Evolutionary conservation across 1,140 invertebrate genomes (phyloP).

Genomic region (Asobara japonica): DNA sequence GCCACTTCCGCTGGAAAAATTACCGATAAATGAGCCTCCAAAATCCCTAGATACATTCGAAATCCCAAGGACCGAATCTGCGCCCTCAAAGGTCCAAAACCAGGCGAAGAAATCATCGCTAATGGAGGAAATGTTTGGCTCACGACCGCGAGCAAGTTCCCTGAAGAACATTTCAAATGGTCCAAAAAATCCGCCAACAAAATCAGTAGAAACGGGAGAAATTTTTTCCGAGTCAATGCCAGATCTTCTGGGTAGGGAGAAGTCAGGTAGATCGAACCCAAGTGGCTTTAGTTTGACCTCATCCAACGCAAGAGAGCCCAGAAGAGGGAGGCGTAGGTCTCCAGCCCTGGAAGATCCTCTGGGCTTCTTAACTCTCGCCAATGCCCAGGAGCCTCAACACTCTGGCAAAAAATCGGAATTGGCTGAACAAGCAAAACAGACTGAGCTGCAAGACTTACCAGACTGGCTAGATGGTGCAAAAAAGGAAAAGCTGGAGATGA

Average conservation of each 20-base stretch:
- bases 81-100: background rate
- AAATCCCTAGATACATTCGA: background rate
- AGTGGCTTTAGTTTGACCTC: slow-evolving; percentile 37
- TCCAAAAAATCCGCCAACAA: slow-evolving; percentile 23
- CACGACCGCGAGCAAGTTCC: slow-evolving; percentile 28
- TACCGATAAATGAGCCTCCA: background rate
- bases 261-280: slow-evolving; percentile 22
- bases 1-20: background rate
- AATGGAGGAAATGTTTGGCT: slow-evolving; percentile 54
- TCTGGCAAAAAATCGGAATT: background rate
- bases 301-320: slow-evolving; percentile 41
- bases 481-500: slow-evolving; percentile 21
- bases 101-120: slow-evolving; percentile 43
- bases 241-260: slow-evolving; percentile 26
- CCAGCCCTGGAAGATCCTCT: slow-evolving; percentile 49
- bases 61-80: background rate
- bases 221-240: slow-evolving; percentile 11
- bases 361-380: slow-evolving; percentile 43
- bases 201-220: background rate
- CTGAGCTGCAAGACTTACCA: slow-evolving; percentile 46
- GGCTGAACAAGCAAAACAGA: background rate
- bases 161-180: slow-evolving; percentile 28
- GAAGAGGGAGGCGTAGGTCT: slow-evolving; percentile 48
- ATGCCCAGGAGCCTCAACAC: slow-evolving; percentile 16
- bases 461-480: slow-evolving; percentile 56